Conservation (phyloP, 2,888 invertebrate species). For the Platynereis dumerilii region DNA sequence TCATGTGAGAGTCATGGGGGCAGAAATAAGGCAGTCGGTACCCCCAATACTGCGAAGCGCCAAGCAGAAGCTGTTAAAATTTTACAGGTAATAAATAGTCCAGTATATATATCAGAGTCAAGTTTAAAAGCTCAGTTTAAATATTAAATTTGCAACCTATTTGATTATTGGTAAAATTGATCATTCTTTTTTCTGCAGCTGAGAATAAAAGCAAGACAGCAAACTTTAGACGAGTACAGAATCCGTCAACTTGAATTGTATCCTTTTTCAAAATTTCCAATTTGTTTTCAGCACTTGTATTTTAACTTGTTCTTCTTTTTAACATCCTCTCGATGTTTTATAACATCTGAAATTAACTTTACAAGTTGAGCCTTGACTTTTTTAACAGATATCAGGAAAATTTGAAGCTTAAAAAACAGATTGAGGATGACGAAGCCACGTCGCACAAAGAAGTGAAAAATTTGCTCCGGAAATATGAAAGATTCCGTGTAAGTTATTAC, state of each 20-base stretch:
- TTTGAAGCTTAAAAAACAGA: slow-evolving; percentile 44
- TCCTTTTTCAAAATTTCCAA: no score
- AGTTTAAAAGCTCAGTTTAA: background rate
- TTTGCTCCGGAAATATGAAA: slow-evolving; percentile 57
- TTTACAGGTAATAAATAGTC: slow-evolving; percentile 43
- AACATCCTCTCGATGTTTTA: no score
- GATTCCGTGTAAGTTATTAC: slow-evolving; percentile 52
- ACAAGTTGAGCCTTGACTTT: no score
- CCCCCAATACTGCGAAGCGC: slow-evolving; percentile 36
- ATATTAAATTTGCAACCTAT: no score
- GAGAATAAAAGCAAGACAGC: slow-evolving; percentile 46
- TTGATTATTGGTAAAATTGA: no score
- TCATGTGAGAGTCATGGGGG: slow-evolving; percentile 8
- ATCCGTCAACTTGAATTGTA: slow-evolving; percentile 52
- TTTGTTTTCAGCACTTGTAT: no score
- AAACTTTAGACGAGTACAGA: slow-evolving; percentile 50
- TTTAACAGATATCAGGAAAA: slow-evolving; percentile 43
- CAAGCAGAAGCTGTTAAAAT: slow-evolving; percentile 49
- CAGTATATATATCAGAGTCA: background rate
- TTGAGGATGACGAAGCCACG: slow-evolving; percentile 47
- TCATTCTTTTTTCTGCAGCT: slow-evolving; percentile 42
- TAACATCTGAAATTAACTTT: no score
- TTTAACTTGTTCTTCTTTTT: no score
- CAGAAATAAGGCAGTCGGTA: slow-evolving; percentile 2
- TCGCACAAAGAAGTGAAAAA: slow-evolving; percentile 53